Evolutionary conservation across 2,113 vertebrate species (phyloP).

Genomic region (Calyptomena viridis): DNA sequence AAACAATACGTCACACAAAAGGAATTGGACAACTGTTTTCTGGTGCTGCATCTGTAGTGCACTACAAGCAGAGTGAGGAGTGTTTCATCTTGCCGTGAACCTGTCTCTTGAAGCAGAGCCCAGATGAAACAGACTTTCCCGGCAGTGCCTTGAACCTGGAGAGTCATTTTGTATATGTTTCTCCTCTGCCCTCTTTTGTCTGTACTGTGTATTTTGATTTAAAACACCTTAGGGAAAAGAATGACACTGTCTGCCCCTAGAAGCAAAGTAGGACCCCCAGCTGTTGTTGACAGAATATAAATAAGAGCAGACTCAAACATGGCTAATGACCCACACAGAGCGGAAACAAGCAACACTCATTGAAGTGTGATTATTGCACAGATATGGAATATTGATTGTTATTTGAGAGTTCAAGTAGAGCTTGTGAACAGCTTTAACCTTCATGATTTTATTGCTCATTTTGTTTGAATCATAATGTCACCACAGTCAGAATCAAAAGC

Average conservation of each 20-base stretch:
- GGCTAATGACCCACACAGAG: neutral
- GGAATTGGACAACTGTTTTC: neutral
- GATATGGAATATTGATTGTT: neutral
- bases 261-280: neutral
- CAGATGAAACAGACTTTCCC: neutral
- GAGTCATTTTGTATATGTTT: accelerated
- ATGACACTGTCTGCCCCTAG: too few relatives aligned
- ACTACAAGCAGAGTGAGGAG: neutral
- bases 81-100: neutral
- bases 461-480: neutral
- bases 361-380: neutral
- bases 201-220: neutral
- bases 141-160: neutral
- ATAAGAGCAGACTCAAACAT: neutral
- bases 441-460: neutral
- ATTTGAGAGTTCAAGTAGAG: neutral
- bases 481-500: neutral
- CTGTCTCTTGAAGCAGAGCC: neutral
- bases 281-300: neutral
- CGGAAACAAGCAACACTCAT: neutral
- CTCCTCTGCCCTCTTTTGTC: neutral
- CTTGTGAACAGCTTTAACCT: neutral
- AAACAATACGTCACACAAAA: too few relatives aligned
- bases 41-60: neutral
- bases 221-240: neutral